Conservation (phyloP, 2,113 vertebrate species). For the Ploceus nigricollis region DNA sequence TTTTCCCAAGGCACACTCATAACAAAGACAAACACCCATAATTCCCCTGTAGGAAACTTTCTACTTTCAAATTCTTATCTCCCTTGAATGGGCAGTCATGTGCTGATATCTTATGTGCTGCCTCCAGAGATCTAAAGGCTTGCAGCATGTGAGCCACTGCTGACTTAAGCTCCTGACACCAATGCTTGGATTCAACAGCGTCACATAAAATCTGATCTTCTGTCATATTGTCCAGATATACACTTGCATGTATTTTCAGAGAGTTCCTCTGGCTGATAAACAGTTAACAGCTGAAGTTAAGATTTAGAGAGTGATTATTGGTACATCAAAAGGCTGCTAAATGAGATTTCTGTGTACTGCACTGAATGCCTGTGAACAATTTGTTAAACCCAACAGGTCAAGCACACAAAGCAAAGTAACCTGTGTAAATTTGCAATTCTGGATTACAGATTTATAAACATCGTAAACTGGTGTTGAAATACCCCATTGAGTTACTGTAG, state of each 20-base stretch:
- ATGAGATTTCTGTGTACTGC: neutral
- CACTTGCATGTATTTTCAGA: neutral
- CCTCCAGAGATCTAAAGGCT: neutral
- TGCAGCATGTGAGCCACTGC: neutral
- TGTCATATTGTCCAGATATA: neutral
- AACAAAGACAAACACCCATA: neutral
- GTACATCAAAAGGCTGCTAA: neutral
- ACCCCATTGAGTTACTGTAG: neutral
- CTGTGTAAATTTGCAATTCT: neutral
- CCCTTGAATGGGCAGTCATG: neutral
- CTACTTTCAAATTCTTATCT: neutral
- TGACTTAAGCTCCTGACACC: neutral
- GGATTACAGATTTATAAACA: neutral
- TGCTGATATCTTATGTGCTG: neutral
- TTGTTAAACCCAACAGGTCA: neutral
- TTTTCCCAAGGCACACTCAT: neutral
- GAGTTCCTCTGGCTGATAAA: neutral
- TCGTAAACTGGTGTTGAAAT: neutral
- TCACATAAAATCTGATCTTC: neutral
- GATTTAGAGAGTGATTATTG: neutral
- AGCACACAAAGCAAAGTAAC: neutral
- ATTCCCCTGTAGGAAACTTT: neutral
- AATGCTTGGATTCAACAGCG: neutral
- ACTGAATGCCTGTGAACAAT: neutral
- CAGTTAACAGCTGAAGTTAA: neutral